Percentiles rank a stretch among this genome's conserved stretches.
Evolutionary conservation across 2,797 vertebrate genomes (phyloP).

Genomic region (Channallabes apus): DNA sequence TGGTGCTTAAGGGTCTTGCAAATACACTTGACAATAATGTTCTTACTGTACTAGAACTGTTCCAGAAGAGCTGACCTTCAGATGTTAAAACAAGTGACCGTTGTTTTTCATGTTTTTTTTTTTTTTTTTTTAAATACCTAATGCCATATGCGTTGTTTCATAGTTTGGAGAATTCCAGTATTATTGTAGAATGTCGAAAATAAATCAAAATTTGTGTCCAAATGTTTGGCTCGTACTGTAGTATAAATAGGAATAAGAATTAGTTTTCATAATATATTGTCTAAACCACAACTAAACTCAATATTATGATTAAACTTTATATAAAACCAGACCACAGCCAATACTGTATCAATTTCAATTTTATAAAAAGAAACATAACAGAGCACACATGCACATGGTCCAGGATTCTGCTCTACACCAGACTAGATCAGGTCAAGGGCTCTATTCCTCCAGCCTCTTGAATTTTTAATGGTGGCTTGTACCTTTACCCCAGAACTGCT

Average conservation of each 20-base stretch:
- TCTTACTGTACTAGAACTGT: too few species aligned
- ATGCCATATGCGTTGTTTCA: too few species aligned
- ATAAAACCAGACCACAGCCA: neutral
- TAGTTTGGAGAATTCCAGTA: too few species aligned
- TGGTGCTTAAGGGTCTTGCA: too few species aligned
- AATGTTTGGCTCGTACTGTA: too few species aligned
- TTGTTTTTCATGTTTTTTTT: too few species aligned
- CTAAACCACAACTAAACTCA: neutral
- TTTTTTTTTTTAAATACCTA: too few species aligned
- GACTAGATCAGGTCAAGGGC: conserved; percentile 34
- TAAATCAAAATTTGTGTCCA: too few species aligned
- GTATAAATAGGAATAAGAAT: neutral
- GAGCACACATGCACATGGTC: neutral
- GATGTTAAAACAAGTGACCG: too few species aligned
- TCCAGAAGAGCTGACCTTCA: too few species aligned
- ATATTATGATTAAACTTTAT: neutral
- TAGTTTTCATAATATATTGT: neutral
- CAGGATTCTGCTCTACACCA: neutral
- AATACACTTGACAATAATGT: too few species aligned
- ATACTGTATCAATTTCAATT: neutral
- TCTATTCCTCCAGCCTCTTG: conserved; percentile 33
- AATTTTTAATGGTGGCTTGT: conserved; percentile 50
- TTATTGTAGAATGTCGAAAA: too few species aligned
- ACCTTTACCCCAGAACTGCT: conserved; percentile 42
- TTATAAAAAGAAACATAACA: neutral